Evolutionary conservation across 1,140 invertebrate genomes (phyloP), one percentile per base, ranked within the genome.

Genomic region (Drosophila elegans): DNA sequence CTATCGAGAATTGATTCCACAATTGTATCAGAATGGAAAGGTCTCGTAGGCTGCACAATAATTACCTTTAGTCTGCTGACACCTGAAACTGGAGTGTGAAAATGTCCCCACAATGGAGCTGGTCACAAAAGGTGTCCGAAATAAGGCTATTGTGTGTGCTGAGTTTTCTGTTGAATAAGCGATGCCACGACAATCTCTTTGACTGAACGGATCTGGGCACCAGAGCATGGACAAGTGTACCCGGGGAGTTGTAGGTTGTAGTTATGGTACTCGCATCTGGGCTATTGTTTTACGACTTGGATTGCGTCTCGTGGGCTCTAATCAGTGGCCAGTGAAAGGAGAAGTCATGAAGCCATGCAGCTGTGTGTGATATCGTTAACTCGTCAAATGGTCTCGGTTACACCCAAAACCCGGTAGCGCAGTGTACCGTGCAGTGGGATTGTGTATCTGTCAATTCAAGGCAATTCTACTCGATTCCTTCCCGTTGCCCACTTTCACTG

Each of bases 401-500:
- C 84, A 88, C 72, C 79, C 72, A 84, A 71, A 74, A 89, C 84
- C 84, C 84, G 84, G 84, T 89, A 89, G 84, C 55, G 80, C 84
- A 89, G 74, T 84, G 73, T 84, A 64, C 49, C 80, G 84, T 83
- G 60, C 32, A 13, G 13, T 25, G 27, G 39, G 63, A 25, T 76
- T 75, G 52, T 39, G 57, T 75, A 66, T 60, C 64, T 13, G 27
- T 5, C 36, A n/a, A 42, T 49, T 51, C 64, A 64, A 63, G 60
- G 63, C 27, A 67, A 64, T 57, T 63, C 45, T 59, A n/a, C 13
- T 16, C 11, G 21, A 61, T 55, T 62, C 34, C 53, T 46, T 6
- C 21, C 16, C 34, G 10, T 12, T 27, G 5, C 41, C 9, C 27
- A 71, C 61, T 80, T 46, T 72, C 56, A 49, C 67, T 79, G 55